A percentile compares a stretch with the other conserved stretches of the same genome.
Evolutionary conservation across 1,140 invertebrate genomes (phyloP).

Genomic region (Drosophila kanapiae): DNA sequence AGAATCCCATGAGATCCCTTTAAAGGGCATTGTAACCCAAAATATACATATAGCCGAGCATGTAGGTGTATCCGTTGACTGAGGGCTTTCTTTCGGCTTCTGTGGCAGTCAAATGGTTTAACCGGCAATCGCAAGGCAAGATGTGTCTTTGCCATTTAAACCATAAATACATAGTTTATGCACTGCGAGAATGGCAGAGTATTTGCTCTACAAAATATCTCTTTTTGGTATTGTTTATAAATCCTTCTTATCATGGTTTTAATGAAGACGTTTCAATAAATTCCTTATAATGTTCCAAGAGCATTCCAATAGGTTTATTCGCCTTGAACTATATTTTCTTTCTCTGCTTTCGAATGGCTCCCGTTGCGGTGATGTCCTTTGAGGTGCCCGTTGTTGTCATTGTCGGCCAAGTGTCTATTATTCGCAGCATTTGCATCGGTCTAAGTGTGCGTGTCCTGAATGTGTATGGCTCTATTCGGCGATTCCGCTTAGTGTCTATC

Average conservation of each 20-base stretch:
- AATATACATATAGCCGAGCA: neutral
- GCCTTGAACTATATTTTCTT: neutral
- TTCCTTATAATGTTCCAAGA: too few species aligned
- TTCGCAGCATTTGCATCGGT: conserved; percentile 49
- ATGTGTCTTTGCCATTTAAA: neutral
- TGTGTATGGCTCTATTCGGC: conserved; percentile 26
- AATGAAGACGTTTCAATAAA: too few species aligned
- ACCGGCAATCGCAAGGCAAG: conserved; percentile 11
- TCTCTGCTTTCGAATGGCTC: neutral
- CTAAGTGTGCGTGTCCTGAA: conserved; percentile 49
- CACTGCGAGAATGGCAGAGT: neutral
- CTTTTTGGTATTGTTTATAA: neutral
- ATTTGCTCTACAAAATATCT: neutral
- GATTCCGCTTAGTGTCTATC: conserved; percentile 16
- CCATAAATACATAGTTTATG: conserved; percentile 28
- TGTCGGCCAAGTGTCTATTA: conserved; percentile 67
- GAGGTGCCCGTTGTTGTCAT: conserved; percentile 4
- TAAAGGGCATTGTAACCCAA: neutral
- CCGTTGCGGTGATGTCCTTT: conserved; percentile 13
- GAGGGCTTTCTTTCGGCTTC: conserved; percentile 3
- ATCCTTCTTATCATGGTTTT: too few species aligned
- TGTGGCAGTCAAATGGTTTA: conserved; percentile 21
- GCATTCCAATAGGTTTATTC: too few species aligned
- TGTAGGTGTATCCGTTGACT: neutral
- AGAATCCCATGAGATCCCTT: conserved; percentile 1